Evolutionary conservation across 2,888 invertebrate genomes (phyloP).

Genomic region (Panzeria rudis): DNA sequence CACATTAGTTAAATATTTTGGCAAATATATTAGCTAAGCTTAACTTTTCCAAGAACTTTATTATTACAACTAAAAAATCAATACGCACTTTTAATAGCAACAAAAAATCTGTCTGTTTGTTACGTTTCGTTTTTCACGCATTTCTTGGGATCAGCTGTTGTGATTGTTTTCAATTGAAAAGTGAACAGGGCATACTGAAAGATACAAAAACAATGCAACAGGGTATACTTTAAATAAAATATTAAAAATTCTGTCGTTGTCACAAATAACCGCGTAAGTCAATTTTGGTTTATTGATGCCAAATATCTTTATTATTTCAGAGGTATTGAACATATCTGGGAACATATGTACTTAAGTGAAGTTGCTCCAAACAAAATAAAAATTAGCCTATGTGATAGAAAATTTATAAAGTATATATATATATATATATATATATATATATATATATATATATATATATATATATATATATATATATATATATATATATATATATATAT

Average conservation of each 20-base stretch:
- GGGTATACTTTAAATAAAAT: not conserved
- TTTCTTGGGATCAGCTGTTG: constrained; percentile 38
- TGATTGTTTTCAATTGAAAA: too few relatives aligned
- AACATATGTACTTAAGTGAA: too few relatives aligned
- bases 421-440: too few relatives aligned
- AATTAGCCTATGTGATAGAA: too few relatives aligned
- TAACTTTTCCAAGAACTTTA: constrained; percentile 28
- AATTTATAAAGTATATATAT: too few relatives aligned
- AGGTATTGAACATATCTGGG: too few relatives aligned
- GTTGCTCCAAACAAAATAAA: too few relatives aligned
- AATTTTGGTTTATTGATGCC: too few relatives aligned
- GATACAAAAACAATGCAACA: not conserved
- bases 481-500: too few relatives aligned
- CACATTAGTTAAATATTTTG: not conserved
- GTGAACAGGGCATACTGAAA: not conserved
- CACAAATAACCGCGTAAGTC: too few relatives aligned
- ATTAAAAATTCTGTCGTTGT: too few relatives aligned
- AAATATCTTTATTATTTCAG: too few relatives aligned
- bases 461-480: not conserved
- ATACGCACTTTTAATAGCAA: constrained; percentile 55
- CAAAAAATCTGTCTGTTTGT: constrained; percentile 36
- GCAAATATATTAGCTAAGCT: not conserved
- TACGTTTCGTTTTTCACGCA: constrained; percentile 5
- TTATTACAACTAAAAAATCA: constrained; percentile 57
- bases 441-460: not conserved